A percentile compares a stretch with the other conserved stretches of the same genome.
phyloP scores from a whole-genome alignment of 2,888 invertebrate species.

The Thymelicus acteon region DNA sequence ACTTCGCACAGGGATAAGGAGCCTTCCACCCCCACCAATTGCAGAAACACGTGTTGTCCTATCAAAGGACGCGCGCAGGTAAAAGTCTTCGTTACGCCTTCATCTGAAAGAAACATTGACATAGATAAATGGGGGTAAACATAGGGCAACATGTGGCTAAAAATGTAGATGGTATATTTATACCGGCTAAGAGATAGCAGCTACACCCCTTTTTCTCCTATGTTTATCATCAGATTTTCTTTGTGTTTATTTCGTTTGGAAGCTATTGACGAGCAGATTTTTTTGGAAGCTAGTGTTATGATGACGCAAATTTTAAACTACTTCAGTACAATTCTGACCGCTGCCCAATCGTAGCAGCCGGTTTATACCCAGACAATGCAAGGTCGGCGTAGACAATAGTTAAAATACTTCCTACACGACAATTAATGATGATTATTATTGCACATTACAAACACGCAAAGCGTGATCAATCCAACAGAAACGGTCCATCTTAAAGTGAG shows the following conservation, averaged over 20 bases:
- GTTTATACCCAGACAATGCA: constrained; percentile 12
- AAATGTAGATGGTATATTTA: too few species aligned
- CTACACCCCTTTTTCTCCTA: too few species aligned
- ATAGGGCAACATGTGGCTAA: too few species aligned
- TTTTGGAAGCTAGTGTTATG: too few species aligned
- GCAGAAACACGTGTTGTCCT: constrained; percentile 95
- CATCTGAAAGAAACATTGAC: constrained; percentile 85
- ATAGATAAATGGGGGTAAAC: too few species aligned
- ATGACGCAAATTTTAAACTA: too few species aligned
- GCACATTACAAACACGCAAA: constrained; percentile 37
- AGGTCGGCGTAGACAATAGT: constrained; percentile 40
- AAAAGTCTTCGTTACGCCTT: constrained; percentile 96
- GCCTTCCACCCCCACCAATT: constrained; percentile 95
- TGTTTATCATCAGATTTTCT: too few species aligned
- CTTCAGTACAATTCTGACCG: neutral
- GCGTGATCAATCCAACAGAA: constrained; percentile 14
- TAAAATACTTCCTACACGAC: constrained; percentile 40
- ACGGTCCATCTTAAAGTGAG: neutral
- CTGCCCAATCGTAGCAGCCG: neutral
- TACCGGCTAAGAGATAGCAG: too few species aligned
- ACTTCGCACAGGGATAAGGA: constrained; percentile 96
- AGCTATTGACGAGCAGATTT: too few species aligned
- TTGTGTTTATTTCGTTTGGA: too few species aligned
- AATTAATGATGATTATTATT: constrained; percentile 45
- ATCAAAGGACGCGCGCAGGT: constrained; percentile 93